Conservation (phyloP, 2,113 vertebrate species). For the Melanostigma gelatinosum region DNA sequence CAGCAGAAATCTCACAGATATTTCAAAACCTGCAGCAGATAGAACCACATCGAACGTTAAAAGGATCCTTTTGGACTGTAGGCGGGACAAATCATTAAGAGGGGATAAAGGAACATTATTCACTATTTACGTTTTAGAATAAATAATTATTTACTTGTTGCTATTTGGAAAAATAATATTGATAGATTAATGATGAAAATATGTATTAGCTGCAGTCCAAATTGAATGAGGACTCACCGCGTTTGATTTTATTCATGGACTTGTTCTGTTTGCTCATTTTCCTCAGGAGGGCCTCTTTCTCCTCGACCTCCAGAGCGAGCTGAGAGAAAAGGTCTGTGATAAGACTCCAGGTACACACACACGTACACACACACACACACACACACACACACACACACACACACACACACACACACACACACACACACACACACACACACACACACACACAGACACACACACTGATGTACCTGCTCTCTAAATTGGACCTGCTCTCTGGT, state of each 20-base stretch:
- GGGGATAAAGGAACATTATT: neutral
- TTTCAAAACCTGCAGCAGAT: neutral
- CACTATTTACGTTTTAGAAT: neutral
- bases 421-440: neutral
- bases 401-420: neutral
- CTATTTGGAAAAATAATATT: neutral
- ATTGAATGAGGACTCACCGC: conserved; percentile 67
- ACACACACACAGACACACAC: neutral
- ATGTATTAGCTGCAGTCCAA: neutral
- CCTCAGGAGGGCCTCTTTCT: conserved; percentile 75
- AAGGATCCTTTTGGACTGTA: neutral
- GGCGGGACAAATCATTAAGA: neutral
- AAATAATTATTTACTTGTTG: neutral
- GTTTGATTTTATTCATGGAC: conserved; percentile 81
- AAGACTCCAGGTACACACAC: neutral
- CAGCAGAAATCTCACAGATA: neutral
- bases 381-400: neutral
- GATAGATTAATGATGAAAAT: neutral
- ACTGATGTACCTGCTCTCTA: conserved; percentile 77
- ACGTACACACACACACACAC: neutral
- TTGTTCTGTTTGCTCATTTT: conserved; percentile 76
- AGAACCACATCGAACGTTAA: neutral
- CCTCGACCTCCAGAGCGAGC: conserved; percentile 73
- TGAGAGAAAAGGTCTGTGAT: conserved; percentile 51
- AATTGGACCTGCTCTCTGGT: conserved; percentile 73